Conservation (phyloP, 53 echinoderm and acorn worm genomes). For the Crossaster papposus region DNA sequence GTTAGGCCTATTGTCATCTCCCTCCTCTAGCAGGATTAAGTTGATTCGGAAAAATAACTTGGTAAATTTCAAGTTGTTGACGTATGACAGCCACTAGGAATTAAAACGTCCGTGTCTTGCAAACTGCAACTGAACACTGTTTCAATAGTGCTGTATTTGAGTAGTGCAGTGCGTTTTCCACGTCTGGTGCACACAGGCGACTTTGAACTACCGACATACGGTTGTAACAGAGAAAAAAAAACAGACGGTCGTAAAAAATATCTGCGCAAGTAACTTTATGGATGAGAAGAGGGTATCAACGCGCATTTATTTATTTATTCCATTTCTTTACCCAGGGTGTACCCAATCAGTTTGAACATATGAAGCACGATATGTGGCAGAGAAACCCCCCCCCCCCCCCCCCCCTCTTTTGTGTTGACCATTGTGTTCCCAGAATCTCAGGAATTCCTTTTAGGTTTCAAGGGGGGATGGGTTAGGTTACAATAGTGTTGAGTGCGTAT, state of each 20-base stretch:
- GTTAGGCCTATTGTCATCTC: not conserved
- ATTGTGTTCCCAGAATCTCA: no score
- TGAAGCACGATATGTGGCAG: no score
- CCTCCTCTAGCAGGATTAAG: not conserved
- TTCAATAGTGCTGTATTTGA: slow-evolving; percentile 1
- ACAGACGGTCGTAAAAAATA: not conserved
- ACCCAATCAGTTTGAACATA: no score
- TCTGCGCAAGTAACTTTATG: not conserved
- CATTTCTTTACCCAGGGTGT: no score
- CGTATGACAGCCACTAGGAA: not conserved
- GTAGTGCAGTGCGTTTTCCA: not conserved
- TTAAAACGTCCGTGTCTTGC: not conserved
- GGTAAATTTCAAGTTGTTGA: not conserved
- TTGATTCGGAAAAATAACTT: not conserved
- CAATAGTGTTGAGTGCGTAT: no score
- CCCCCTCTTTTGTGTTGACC: no score
- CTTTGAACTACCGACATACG: not conserved
- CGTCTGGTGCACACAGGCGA: not conserved
- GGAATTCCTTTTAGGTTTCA: no score
- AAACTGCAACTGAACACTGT: not conserved
- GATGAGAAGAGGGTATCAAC: not conserved
- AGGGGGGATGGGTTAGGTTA: no score
- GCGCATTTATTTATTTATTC: no score
- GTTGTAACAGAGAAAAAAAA: not conserved
- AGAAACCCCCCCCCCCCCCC: no score